phyloP scores from a whole-genome alignment of 2,797 vertebrate genomes.

The Poecilia velifera region DNA sequence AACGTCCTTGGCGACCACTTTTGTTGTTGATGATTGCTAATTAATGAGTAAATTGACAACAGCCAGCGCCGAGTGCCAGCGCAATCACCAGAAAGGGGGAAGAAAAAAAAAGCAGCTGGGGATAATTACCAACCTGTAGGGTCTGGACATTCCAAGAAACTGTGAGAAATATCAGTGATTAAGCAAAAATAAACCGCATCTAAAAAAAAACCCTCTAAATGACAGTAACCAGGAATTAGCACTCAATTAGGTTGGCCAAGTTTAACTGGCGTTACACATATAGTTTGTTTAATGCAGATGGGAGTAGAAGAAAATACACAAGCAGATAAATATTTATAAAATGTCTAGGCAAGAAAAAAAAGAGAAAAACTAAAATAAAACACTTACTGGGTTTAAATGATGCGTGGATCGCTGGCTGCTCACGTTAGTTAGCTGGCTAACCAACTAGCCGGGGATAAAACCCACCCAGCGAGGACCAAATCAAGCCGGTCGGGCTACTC shows the following conservation, averaged over 20 bases:
- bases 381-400: conserved; percentile 57
- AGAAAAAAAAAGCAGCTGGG: neutral
- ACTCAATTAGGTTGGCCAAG: conserved; percentile 1
- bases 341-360: no score
- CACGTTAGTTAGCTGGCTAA: conserved; percentile 64
- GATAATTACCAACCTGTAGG: conserved; percentile 9
- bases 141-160: neutral
- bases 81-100: conserved; percentile 29
- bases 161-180: no score
- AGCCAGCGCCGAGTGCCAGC: conserved; percentile 22
- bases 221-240: conserved; percentile 12
- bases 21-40: conserved; percentile 27
- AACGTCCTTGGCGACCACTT: neutral
- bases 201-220: neutral
- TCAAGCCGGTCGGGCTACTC: conserved; percentile 57
- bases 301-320: fast-evolving
- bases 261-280: conserved; percentile 11
- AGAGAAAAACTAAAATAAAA: neutral
- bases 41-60: conserved; percentile 70
- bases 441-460: conserved; percentile 75
- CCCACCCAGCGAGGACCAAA: conserved; percentile 69
- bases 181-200: neutral
- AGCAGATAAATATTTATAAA: fast-evolving
- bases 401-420: conserved; percentile 27
- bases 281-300: neutral